A percentile compares a stretch with the other conserved stretches of the same genome.
Evolutionary conservation across 2,113 vertebrate genomes (phyloP).

Genomic region (Sclerurus mexicanus): DNA sequence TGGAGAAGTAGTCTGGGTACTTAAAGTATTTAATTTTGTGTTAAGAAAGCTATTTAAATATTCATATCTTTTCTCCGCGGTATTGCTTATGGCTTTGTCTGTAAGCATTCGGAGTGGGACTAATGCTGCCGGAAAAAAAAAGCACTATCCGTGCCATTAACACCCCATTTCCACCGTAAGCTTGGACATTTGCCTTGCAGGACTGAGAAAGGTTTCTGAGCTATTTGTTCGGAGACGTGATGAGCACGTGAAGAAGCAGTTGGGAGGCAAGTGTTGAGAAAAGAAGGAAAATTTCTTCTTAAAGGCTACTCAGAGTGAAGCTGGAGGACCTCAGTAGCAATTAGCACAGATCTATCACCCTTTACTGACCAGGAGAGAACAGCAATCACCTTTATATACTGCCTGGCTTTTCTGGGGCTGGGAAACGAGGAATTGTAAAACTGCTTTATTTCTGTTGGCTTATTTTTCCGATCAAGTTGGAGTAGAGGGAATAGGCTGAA

Average conservation of each 20-base stretch:
- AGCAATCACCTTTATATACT: background rate
- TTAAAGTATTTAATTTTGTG: slow-evolving; percentile 59
- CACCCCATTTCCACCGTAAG: background rate
- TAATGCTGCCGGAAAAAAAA: background rate
- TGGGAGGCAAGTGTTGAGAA: background rate
- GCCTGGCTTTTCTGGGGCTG: accelerated
- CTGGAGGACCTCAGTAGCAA: background rate
- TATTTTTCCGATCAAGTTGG: background rate
- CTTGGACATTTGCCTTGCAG: background rate
- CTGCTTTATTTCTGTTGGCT: background rate
- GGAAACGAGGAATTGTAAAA: background rate
- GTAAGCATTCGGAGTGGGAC: background rate
- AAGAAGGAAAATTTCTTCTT: background rate
- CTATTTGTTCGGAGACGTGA: background rate
- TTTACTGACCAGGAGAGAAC: background rate
- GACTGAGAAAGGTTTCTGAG: background rate
- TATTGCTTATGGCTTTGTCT: slow-evolving; percentile 4
- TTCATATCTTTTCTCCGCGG: slow-evolving; percentile 37
- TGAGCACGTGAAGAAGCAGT: background rate
- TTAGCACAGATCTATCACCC: background rate
- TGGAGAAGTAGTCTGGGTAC: background rate
- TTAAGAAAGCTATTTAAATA: slow-evolving; percentile 63
- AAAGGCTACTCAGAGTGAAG: background rate
- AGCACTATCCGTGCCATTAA: background rate
- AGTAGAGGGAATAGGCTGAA: background rate